Conservation (phyloP, 2,113 vertebrate species). For the Atrichornis clamosus region DNA sequence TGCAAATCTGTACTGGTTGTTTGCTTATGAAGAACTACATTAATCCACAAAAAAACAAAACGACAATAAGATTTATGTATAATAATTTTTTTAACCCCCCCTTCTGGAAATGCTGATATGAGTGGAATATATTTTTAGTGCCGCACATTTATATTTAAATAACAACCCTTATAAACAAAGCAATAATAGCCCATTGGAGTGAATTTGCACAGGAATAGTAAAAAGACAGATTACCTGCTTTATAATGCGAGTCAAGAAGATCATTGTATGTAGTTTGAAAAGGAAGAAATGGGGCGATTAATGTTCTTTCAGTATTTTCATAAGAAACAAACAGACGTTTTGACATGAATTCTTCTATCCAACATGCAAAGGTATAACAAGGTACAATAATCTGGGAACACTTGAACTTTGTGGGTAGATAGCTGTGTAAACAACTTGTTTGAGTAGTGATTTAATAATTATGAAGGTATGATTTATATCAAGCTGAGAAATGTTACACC, state of each 20-base stretch:
- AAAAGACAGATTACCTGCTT: neutral
- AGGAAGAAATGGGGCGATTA: neutral
- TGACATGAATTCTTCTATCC: neutral
- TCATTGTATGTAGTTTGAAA: neutral
- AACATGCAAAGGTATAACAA: neutral
- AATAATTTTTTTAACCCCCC: neutral
- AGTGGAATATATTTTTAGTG: constrained; percentile 6
- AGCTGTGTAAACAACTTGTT: constrained; percentile 2
- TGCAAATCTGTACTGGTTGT: neutral
- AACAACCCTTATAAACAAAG: neutral
- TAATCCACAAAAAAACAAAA: neutral
- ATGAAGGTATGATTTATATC: neutral
- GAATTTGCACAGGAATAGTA: neutral
- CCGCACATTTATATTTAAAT: neutral
- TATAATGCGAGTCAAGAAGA: neutral
- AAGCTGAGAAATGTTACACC: neutral
- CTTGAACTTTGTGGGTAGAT: neutral
- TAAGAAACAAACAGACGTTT: neutral
- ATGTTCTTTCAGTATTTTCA: neutral
- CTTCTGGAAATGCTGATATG: neutral
- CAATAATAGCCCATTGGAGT: neutral
- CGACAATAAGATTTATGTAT: neutral
- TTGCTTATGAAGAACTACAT: neutral
- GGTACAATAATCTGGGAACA: neutral
- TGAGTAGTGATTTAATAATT: neutral